These are phyloP conservation scores for Atractosteus spatula DNA, from an alignment of 2,113 vertebrate species.

Conservation along the genomic window DNA sequence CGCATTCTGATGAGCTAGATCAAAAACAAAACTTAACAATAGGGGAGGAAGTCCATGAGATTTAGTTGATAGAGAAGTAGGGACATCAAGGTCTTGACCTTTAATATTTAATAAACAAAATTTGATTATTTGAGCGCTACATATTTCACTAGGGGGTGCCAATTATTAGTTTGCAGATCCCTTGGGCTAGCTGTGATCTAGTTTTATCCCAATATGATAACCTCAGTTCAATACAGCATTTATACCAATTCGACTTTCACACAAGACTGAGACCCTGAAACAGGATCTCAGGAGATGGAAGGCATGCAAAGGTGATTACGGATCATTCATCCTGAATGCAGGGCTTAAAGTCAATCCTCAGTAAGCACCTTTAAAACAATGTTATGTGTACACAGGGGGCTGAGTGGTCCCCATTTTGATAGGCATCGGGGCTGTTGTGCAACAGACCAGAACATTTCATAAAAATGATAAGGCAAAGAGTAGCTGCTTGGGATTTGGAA, in stretches of 20 bases:
- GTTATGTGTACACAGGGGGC: not conserved
- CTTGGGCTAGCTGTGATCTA: conserved; percentile 1
- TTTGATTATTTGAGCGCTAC: not conserved
- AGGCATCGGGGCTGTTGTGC: not conserved
- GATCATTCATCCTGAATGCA: not conserved
- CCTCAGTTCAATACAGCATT: not conserved
- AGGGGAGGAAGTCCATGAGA: no score
- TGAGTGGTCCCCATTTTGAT: not conserved
- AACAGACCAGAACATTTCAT: conserved; percentile 8
- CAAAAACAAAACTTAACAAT: not conserved
- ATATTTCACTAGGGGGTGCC: not conserved
- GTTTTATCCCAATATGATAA: not conserved
- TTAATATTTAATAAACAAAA: conserved; percentile 8
- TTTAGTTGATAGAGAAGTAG: no score
- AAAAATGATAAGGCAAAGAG: not conserved
- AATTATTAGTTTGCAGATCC: not conserved
- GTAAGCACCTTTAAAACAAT: not conserved
- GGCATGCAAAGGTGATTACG: not conserved
- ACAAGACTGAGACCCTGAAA: not conserved
- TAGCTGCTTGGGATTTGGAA: not conserved
- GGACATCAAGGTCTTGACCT: not conserved
- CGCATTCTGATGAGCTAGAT: not conserved
- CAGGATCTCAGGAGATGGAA: not conserved
- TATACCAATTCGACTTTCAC: not conserved
- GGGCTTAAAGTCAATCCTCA: conserved; percentile 13